These are phyloP conservation scores for Alouatta palliata DNA, from an alignment of 2,113 vertebrate species.

Conservation along the genomic window DNA sequence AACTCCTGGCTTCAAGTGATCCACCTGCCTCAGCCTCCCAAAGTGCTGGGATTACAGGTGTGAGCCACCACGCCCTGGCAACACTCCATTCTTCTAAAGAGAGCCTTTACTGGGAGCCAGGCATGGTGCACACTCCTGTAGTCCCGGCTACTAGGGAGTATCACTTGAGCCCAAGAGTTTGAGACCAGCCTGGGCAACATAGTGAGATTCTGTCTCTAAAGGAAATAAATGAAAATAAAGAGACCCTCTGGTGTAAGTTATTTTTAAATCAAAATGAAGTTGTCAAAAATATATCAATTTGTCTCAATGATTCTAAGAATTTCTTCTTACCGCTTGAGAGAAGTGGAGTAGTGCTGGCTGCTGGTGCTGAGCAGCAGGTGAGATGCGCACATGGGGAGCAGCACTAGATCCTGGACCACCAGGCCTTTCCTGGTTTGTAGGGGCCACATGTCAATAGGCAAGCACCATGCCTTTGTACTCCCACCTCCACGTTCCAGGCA, in stretches of 20 bases:
- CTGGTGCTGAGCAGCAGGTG: neutral
- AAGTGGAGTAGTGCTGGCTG: neutral
- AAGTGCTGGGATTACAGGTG: neutral
- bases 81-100: neutral
- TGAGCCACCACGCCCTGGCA: fast-evolving
- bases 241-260: neutral
- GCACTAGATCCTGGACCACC: too few species aligned
- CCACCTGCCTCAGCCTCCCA: neutral
- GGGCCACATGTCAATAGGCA: neutral
- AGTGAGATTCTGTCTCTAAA: neutral
- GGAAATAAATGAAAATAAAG: neutral
- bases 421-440: neutral
- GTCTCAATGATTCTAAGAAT: neutral
- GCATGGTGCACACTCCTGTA: neutral
- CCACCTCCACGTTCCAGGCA: neutral
- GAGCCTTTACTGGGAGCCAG: too few species aligned
- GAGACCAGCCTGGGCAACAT: neutral
- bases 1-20: neutral
- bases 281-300: neutral
- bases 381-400: too few species aligned
- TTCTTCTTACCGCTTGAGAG: neutral
- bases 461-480: neutral
- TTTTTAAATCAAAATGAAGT: slow-evolving; percentile 6
- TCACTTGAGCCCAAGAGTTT: neutral
- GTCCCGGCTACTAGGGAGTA: neutral